Conservation (phyloP, 1,140 invertebrate genomes). For the Anadara kagoshimensis region DNA sequence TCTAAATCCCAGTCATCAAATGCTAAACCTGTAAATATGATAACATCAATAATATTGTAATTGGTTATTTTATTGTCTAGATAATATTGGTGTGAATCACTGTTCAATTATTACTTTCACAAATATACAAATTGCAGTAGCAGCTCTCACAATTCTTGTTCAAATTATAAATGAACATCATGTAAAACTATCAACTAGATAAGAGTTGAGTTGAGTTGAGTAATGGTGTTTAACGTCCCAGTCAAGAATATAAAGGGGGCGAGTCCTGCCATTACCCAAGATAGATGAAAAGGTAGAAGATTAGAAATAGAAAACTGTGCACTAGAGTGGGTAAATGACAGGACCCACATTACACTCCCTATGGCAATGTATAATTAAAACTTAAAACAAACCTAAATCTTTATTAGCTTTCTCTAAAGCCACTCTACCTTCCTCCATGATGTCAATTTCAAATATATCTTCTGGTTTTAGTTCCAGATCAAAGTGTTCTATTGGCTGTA, state of each 20-base stretch:
- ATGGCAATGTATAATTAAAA: background rate
- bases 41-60: background rate
- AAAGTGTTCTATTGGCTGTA: conserved; percentile 82
- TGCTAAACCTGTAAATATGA: conserved; percentile 69
- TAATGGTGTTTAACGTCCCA: background rate
- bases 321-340: background rate
- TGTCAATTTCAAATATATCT: conserved; percentile 88
- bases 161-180: background rate
- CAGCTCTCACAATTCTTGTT: background rate
- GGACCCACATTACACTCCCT: background rate
- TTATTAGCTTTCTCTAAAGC: conserved; percentile 89
- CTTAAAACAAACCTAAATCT: conserved; percentile 81
- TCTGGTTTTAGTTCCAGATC: conserved; percentile 79
- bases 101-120: background rate
- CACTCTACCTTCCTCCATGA: conserved; percentile 83
- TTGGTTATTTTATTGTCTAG: background rate
- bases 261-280: background rate
- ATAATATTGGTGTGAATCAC: background rate
- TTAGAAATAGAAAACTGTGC: background rate
- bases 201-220: background rate
- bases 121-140: background rate
- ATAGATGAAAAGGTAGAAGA: background rate
- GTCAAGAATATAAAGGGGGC: background rate
- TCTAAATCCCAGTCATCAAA: conserved; percentile 75
- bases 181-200: background rate